Evolutionary conservation across 2,888 invertebrate species (phyloP).

Genomic region (Criorhina ranunculi): DNA sequence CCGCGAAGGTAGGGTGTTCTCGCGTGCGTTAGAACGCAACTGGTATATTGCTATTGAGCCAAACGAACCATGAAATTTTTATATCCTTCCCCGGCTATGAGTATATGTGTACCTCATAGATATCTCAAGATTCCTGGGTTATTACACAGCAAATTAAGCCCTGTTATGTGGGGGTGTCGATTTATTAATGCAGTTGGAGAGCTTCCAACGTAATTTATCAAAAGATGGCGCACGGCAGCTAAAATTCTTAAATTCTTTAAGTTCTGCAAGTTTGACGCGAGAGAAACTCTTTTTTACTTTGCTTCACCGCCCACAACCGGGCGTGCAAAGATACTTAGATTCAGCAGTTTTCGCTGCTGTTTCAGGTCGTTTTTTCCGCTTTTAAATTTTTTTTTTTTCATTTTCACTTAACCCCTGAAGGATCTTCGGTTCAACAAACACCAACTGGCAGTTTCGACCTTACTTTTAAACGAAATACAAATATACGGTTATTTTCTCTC

Average conservation of each 20-base stretch:
- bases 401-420: conserved; percentile 73
- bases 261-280: conserved; percentile 7
- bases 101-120: conserved; percentile 51
- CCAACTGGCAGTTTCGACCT: conserved; percentile 71
- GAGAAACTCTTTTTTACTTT: conserved; percentile 7
- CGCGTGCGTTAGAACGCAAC: conserved; percentile 60
- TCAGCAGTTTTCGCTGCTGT: conserved; percentile 63
- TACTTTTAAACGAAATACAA: conserved; percentile 71
- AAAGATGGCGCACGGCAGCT: conserved; percentile 27
- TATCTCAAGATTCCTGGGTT: conserved; percentile 58
- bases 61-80: conserved; percentile 76
- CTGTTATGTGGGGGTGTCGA: conserved; percentile 70
- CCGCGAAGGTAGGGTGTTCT: conserved; percentile 20
- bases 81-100: conserved; percentile 40
- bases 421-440: conserved; percentile 72
- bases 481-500: conserved; percentile 39
- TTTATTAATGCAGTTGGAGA: conserved; percentile 72
- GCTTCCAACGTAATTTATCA: conserved; percentile 63
- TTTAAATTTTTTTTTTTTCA: conserved; percentile 40
- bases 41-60: conserved; percentile 62
- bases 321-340: conserved; percentile 25
- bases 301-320: background rate
- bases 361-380: conserved; percentile 21
- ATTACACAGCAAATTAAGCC: conserved; percentile 74
- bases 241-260: conserved; percentile 58